These are phyloP conservation scores for Parambassis ranga DNA, from an alignment of 2,797 vertebrate genomes.

Conservation along the genomic window DNA sequence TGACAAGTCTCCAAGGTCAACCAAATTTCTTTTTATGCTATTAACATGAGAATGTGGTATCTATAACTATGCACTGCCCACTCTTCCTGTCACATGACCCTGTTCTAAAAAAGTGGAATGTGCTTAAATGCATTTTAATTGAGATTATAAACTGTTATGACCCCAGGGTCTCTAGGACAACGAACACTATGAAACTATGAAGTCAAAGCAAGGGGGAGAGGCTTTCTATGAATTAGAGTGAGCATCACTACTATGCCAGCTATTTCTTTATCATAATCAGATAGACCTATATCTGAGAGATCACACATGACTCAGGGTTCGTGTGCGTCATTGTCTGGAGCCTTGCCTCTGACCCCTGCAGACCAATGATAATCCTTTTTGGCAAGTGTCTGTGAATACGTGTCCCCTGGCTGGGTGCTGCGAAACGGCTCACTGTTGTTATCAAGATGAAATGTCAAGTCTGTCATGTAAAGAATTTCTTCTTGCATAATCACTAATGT, in stretches of 20 bases:
- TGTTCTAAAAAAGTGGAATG: neutral
- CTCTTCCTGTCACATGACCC: neutral
- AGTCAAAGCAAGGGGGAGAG: neutral
- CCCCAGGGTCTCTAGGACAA: neutral
- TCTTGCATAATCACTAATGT: conserved; percentile 3
- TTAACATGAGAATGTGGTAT: too few relatives aligned
- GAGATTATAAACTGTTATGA: neutral
- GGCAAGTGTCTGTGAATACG: neutral
- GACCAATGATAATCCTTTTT: conserved; percentile 28
- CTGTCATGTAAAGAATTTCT: conserved; percentile 16
- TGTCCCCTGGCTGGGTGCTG: neutral
- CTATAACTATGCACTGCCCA: too few relatives aligned
- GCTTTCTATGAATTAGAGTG: neutral
- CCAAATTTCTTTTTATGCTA: too few relatives aligned
- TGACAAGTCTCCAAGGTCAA: too few relatives aligned
- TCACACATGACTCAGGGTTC: conserved; percentile 12
- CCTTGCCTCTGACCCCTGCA: conserved; percentile 7
- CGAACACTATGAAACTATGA: neutral
- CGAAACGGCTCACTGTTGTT: conserved; percentile 1
- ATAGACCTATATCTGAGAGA: conserved; percentile 31
- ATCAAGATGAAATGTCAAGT: conserved; percentile 30
- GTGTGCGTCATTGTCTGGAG: conserved; percentile 59
- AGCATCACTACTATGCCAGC: neutral
- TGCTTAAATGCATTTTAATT: neutral
- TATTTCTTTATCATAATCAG: conserved; percentile 19